These are phyloP conservation scores for Pogonocichla stellata DNA, from an alignment of 2,113 vertebrate genomes.

Conservation along the genomic window DNA sequence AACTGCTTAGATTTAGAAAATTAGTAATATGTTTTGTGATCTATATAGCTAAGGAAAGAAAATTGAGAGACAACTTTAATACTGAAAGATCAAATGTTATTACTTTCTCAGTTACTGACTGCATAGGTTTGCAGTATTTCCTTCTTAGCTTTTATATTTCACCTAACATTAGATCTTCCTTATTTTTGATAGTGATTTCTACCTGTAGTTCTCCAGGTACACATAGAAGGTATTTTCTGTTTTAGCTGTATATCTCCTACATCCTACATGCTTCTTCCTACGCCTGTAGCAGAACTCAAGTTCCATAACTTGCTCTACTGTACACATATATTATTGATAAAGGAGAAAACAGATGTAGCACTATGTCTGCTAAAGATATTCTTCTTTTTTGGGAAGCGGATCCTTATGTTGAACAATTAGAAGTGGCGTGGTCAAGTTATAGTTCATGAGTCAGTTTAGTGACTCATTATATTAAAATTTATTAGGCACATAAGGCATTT, in stretches of 20 bases:
- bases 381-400: not conserved
- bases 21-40: not conserved
- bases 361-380: not conserved
- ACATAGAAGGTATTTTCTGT: not conserved
- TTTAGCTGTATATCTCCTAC: not conserved
- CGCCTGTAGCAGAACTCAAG: not conserved
- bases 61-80: not conserved
- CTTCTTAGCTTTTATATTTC: not conserved
- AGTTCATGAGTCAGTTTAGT: not conserved
- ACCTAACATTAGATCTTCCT: not conserved
- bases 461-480: constrained; percentile 23
- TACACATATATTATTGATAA: not conserved
- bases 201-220: not conserved
- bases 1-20: not conserved
- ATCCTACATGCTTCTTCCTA: not conserved
- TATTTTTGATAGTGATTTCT: not conserved
- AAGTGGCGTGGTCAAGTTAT: not conserved
- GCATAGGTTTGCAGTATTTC: not conserved
- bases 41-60: not conserved
- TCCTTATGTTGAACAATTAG: not conserved
- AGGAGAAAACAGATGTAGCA: not conserved
- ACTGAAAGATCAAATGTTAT: not conserved
- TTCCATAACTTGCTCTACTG: not conserved
- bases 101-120: not conserved
- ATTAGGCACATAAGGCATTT: constrained; percentile 3